Evolutionary conservation across 2,797 vertebrate genomes (phyloP).

Genomic region (Sorex maritimensis): DNA sequence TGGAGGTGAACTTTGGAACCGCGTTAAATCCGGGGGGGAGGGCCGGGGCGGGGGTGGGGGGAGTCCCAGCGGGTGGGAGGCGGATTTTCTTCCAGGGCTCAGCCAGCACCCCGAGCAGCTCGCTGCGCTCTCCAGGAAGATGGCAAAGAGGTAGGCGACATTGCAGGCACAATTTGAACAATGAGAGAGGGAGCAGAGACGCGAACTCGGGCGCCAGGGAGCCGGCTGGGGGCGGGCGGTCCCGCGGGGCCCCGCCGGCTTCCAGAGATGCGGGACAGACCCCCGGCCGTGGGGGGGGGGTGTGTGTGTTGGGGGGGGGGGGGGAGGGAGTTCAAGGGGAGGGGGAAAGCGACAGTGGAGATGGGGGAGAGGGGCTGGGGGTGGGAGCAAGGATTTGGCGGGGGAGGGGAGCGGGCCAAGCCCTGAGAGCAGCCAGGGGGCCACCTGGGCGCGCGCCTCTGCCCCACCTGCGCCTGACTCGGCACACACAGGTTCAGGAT

Average conservation of each 20-base stretch:
- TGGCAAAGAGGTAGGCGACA: background rate
- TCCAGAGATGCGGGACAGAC: background rate
- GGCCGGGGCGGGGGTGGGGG: background rate
- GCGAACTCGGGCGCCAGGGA: background rate
- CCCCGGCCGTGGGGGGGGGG: background rate
- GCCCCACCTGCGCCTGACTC: conserved; percentile 24
- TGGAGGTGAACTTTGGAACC: conserved; percentile 84
- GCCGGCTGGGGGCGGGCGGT: background rate
- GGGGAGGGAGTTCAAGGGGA: conserved; percentile 75
- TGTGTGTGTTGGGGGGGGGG: background rate
- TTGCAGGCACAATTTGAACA: background rate
- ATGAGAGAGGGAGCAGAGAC: background rate
- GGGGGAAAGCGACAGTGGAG: background rate
- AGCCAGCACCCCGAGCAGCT: background rate
- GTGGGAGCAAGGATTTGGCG: background rate
- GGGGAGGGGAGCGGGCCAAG: background rate
- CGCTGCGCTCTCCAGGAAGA: background rate
- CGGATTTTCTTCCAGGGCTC: background rate
- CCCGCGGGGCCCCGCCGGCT: background rate
- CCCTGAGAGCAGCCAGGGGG: background rate
- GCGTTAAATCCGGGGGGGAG: conserved; percentile 62
- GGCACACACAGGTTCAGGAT: background rate
- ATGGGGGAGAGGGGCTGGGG: background rate
- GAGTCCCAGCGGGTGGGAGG: conserved; percentile 11
- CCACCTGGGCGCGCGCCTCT: background rate